A percentile compares a stretch with the other conserved stretches of the same genome.
Evolutionary conservation across 2,888 invertebrate species (phyloP).

Genomic region (Sminthurides aquaticus): DNA sequence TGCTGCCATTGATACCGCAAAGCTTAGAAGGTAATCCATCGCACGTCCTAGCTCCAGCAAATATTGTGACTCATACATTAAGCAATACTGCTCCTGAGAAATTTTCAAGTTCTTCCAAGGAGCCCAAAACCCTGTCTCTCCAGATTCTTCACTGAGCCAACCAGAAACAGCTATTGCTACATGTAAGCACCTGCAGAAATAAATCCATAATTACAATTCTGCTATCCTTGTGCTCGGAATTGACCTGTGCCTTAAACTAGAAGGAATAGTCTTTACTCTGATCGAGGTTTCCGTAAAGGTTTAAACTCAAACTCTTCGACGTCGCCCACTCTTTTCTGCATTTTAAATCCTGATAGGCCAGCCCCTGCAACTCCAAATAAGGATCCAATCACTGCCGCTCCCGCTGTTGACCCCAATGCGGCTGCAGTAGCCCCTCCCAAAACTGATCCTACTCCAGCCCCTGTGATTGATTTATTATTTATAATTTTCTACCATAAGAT

Average conservation of each 20-base stretch:
- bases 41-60: slow-evolving; percentile 56
- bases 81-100: slow-evolving; percentile 58
- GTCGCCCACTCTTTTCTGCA: slow-evolving; percentile 61
- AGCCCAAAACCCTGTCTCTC: slow-evolving; percentile 48
- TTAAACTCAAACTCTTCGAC: slow-evolving; percentile 61
- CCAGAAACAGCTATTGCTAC: slow-evolving; percentile 59
- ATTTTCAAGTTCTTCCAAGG: slow-evolving; percentile 56
- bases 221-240: background rate
- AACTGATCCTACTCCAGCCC: slow-evolving; percentile 52
- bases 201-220: background rate
- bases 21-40: slow-evolving; percentile 56
- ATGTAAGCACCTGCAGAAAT: slow-evolving; percentile 51
- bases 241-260: background rate
- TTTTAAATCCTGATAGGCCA: slow-evolving; percentile 59
- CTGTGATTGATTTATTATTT: too few relatives aligned
- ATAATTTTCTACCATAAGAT: slow-evolving; percentile 46
- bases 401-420: slow-evolving; percentile 52
- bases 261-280: slow-evolving; percentile 35
- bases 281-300: slow-evolving; percentile 48
- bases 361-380: slow-evolving; percentile 63
- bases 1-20: slow-evolving; percentile 55
- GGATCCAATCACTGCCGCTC: slow-evolving; percentile 54
- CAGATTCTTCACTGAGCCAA: slow-evolving; percentile 55
- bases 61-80: slow-evolving; percentile 58
- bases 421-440: slow-evolving; percentile 50